phyloP scores from a whole-genome alignment of 2,888 invertebrate genomes.

The Petrolisthes manimaculis region DNA sequence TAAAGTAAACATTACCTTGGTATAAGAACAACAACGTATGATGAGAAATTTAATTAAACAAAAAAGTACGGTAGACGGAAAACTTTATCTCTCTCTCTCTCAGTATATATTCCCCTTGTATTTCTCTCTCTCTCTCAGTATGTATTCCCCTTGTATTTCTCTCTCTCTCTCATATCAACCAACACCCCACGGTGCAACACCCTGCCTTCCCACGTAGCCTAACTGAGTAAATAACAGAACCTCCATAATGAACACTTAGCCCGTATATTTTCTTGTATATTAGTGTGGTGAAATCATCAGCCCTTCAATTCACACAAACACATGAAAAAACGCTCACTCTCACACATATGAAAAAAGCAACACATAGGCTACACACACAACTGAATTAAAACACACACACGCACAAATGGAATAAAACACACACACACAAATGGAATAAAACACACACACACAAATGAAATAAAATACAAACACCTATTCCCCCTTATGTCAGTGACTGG shows the following conservation, averaged over 20 bases:
- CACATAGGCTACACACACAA: neutral
- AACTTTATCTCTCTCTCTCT: slow-evolving; percentile 12
- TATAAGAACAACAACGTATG: no score
- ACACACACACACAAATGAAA: neutral
- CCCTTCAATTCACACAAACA: no score
- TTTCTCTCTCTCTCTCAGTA: slow-evolving; percentile 19
- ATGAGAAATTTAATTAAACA: no score
- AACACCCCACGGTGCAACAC: neutral
- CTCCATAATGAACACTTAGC: no score
- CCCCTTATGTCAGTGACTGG: no score
- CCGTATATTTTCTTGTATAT: no score
- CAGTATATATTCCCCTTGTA: neutral
- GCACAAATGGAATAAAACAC: neutral
- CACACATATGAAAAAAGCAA: no score
- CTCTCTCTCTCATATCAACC: neutral
- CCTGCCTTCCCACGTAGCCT: neutral
- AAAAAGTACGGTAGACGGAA: no score
- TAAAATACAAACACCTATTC: neutral
- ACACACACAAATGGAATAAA: neutral
- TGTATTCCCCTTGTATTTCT: neutral
- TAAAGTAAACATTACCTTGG: no score
- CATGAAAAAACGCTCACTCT: no score
- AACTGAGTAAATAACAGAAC: no score
- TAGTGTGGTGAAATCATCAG: no score
- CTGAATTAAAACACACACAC: neutral